These are phyloP conservation scores for Leptoteleia sp. DNA, from an alignment of 1,140 invertebrate genomes.

Conservation along the genomic window DNA sequence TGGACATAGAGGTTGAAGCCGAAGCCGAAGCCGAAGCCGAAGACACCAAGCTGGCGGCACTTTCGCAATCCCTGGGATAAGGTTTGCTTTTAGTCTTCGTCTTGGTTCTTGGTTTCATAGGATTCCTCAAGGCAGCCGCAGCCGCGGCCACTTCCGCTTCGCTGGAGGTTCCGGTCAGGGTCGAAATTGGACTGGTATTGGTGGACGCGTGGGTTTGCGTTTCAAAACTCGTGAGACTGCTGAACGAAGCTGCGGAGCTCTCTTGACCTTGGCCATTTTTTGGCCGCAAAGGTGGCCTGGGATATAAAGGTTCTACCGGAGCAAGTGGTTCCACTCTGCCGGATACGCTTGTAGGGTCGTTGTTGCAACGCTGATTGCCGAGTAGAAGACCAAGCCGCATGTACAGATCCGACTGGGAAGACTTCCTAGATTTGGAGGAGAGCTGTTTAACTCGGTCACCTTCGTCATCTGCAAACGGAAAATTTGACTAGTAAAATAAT, in stretches of 20 bases:
- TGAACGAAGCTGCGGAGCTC: conserved; percentile 84
- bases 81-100: conserved; percentile 70
- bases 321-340: conserved; percentile 31
- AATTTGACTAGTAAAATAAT: conserved; percentile 8
- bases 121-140: conserved; percentile 80
- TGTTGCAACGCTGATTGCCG: conserved; percentile 82
- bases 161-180: conserved; percentile 89
- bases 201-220: conserved; percentile 86
- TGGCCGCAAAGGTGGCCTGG: conserved; percentile 52
- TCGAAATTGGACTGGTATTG: conserved; percentile 93
- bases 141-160: conserved; percentile 83
- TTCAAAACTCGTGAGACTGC: conserved; percentile 89
- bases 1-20: conserved; percentile 90
- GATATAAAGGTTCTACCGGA: conserved; percentile 33
- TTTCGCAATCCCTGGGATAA: conserved; percentile 77
- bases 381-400: conserved; percentile 91
- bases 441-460: conserved; percentile 84
- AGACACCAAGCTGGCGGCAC: conserved; percentile 51
- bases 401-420: conserved; percentile 88
- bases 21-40: conserved; percentile 87
- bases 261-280: conserved; percentile 80
- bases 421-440: conserved; percentile 82
- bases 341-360: conserved; percentile 43
- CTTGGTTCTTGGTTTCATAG: conserved; percentile 79
- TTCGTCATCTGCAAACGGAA: conserved; percentile 87